Evolutionary conservation across 2,113 vertebrate species (phyloP).

Genomic region (Nycticebus coucang): DNA sequence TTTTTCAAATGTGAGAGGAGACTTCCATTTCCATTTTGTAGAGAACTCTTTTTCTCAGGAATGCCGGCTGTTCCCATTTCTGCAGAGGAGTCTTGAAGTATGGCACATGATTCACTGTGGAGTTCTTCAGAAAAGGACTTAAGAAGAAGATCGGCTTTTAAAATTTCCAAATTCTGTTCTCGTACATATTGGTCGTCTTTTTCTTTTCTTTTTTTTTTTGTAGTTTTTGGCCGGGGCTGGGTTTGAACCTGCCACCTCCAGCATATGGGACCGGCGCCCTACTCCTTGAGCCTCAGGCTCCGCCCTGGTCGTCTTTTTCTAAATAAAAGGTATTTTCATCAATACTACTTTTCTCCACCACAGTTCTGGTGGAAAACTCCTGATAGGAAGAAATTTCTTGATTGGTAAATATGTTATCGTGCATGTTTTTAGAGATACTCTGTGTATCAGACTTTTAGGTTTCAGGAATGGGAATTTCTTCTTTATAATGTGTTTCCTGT

Average conservation of each 20-base stretch:
- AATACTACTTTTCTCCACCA: neutral
- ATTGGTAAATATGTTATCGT: neutral
- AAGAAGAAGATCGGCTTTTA: slow-evolving; percentile 14
- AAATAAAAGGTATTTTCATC: slow-evolving; percentile 44
- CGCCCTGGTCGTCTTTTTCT: slow-evolving; percentile 54
- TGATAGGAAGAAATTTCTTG: slow-evolving; percentile 45
- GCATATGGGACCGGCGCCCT: too few species aligned
- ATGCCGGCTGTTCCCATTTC: slow-evolving; percentile 49
- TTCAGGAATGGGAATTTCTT: slow-evolving; percentile 28
- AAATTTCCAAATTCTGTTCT: slow-evolving; percentile 41
- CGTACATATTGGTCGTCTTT: slow-evolving; percentile 43
- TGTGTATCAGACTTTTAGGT: neutral
- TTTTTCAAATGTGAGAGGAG: slow-evolving; percentile 84
- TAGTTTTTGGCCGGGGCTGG: too few species aligned
- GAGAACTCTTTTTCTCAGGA: neutral
- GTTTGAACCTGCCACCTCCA: too few species aligned
- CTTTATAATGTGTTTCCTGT: slow-evolving; percentile 43
- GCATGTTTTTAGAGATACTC: neutral
- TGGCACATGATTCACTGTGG: neutral
- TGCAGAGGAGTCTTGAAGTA: neutral
- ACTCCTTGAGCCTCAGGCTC: too few species aligned
- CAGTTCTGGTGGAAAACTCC: slow-evolving; percentile 26
- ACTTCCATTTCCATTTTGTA: slow-evolving; percentile 66
- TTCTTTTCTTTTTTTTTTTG: too few species aligned
- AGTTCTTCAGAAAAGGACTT: slow-evolving; percentile 46